Base-by-base conservation (phyloP, 64 coral and sea anemone genomes). In the Dendronephthya gigantea region DNA sequence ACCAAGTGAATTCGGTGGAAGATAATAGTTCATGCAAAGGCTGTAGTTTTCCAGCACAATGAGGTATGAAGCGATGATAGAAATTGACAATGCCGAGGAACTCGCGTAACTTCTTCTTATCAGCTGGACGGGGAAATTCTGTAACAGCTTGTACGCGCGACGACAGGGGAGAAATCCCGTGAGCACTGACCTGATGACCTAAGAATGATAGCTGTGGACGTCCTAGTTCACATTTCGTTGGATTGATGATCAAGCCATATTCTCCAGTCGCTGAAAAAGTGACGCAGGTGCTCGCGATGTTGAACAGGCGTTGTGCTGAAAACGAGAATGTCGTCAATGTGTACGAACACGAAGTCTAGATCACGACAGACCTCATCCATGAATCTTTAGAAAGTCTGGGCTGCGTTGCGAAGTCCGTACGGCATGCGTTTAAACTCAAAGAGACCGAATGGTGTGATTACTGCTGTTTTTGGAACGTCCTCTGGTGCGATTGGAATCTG, bases 1-100 rank as follows among this genome's bases (percentile, higher is more conserved):
- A 32, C 83, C 83, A 85, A 50, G 35, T 35, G 28, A 16, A 55
- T 56, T 55, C 28, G 0, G 47, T 12, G 16, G 25, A 49, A 31
- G 47, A 13, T 15, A 55, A 33, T 23, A 52, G 83, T 33, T n/a
- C 7, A 34, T 85, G 83, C 45, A 85, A 31, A 0, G 83, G 45
- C 0, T 49, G 47, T 0, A 85, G 49, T 28, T 52, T 85, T 15
- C 33, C 49, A 17, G 83, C 83, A 35, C 47, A 49, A 32, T 85
- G 83, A 7, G 49, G 83, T 50, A 85, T 85, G 45, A 85, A 85
- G 45, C 83, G 83, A 56, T 85, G 83, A 52, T 85, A 85, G 48
- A 52, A 85, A 31, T 85, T 85, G 47, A 85, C 51, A 30, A 85
- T 52, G 31, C 83, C 83, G 31, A 85, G 83, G 45, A 85, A 85